Conservation (phyloP, 35 echinoderm and acorn worm genomes). For the Antedon bifida region DNA sequence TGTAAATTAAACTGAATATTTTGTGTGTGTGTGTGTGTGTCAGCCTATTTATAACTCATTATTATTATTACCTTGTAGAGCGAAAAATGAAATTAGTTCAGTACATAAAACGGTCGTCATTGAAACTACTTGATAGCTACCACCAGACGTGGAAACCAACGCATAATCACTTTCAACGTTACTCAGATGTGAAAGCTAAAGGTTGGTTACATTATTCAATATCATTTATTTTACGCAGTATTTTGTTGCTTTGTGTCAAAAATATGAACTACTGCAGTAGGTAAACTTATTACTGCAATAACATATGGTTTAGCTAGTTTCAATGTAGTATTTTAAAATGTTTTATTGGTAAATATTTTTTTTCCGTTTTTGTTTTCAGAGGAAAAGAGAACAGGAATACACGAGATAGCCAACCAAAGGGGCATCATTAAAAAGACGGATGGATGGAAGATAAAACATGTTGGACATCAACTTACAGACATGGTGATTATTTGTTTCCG, state of each 20-base stretch:
- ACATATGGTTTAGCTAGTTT: no score
- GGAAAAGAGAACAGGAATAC: conserved; percentile 69
- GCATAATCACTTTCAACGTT: conserved; percentile 96
- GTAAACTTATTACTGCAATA: no score
- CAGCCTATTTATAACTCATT: no score
- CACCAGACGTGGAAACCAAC: conserved; percentile 83
- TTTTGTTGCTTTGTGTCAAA: no score
- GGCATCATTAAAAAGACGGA: conserved; percentile 86
- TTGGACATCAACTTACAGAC: conserved; percentile 81
- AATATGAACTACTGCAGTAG: no score
- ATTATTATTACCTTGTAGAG: conserved; percentile 6
- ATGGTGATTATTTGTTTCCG: conserved; percentile 33
- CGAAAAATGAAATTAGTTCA: conserved; percentile 82
- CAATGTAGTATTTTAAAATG: no score
- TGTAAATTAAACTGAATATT: no score
- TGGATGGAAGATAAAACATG: conserved; percentile 91
- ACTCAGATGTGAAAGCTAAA: conserved; percentile 87
- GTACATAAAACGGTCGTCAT: conserved; percentile 71
- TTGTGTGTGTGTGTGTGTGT: no score
- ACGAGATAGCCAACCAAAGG: conserved; percentile 92
- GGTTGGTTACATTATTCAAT: conserved; percentile 40
- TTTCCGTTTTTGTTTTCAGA: conserved; percentile 26
- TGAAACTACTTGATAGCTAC: conserved; percentile 67
- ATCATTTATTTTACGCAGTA: no score
- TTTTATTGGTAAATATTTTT: no score